A percentile compares a stretch with the other conserved stretches of the same genome.
These are phyloP conservation scores for Tetropium fuscum DNA, from an alignment of 2,888 invertebrate genomes.

Conservation along the genomic window DNA sequence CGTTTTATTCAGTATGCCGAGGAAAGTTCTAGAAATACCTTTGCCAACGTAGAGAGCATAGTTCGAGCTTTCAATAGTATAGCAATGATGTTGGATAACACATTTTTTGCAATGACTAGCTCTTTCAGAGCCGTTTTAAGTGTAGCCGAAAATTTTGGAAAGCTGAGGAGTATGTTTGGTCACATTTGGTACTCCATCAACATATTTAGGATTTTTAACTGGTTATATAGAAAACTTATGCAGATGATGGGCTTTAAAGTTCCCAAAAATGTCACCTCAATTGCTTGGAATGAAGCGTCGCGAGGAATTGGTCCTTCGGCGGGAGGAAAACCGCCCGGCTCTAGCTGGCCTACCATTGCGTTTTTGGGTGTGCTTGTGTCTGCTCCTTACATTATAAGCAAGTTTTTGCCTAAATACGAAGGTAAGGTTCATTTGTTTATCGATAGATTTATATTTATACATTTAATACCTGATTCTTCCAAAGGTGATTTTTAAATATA, in stretches of 20 bases:
- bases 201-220: constrained; percentile 81
- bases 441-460: too few relatives aligned
- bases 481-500: too few relatives aligned
- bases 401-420: constrained; percentile 77
- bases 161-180: constrained; percentile 84
- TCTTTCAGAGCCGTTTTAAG: constrained; percentile 91
- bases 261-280: constrained; percentile 49
- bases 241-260: constrained; percentile 74
- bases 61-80: constrained; percentile 89
- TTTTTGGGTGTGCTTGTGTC: constrained; percentile 91
- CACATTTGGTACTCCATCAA: constrained; percentile 92
- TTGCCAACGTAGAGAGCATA: constrained; percentile 93
- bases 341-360: constrained; percentile 89
- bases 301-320: constrained; percentile 52
- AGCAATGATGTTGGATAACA: constrained; percentile 97
- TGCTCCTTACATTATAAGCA: constrained; percentile 92
- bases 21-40: constrained; percentile 91
- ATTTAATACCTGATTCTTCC: too few relatives aligned
- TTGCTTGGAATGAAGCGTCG: constrained; percentile 67
- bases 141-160: constrained; percentile 94
- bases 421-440: constrained; percentile 64
- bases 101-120: constrained; percentile 94
- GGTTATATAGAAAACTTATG: constrained; percentile 83
- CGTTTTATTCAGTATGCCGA: constrained; percentile 91
- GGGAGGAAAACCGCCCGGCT: constrained; percentile 59